Base-by-base conservation (phyloP, 2,888 invertebrate genomes). In the Drosophila paramelanica region DNA sequence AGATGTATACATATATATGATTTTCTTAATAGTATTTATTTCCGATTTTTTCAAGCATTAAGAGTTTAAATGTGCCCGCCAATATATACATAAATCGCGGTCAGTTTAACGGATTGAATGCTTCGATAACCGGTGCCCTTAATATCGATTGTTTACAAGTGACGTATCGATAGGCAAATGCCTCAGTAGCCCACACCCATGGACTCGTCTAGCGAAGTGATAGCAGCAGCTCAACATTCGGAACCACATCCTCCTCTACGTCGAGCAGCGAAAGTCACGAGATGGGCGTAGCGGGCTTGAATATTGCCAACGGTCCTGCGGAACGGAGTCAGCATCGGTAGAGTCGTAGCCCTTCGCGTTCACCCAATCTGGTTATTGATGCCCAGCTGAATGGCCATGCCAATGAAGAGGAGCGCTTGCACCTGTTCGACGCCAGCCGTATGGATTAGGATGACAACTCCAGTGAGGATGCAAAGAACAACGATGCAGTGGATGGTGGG, bases 151-250 rank as follows among this genome's bases (percentile, higher is more conserved):
- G 17, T 17, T 17, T 17, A 17, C 17, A 17, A 17, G 17, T 17
- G 17, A 17, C 17, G 17, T 17, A 17, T 17, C 17, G 17, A 17
- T 17, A 17, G 68, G 49, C 89, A 73, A 78, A 86, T 67, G 74
- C 74, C 78, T 0, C 87, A 45, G 7, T 89, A 86, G 46, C 90
- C 91, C 5, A 91, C 89, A 2, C 90, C 91, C 5, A 91, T 91
- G 91, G 92, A 91, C 61, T 91, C 91, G 0, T 89, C 92, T 2
- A 94, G 93, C 76, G 92, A 93, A 93, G 93, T 88, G 94, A 94
- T 69, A 93, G 93, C 68, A 91, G 91, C 64, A 92, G 93, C 89
- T 93, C 93, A 50, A 94, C 93, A 67, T 93, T 93, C 45, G 93
- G 92, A 51, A 91, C 91, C 14, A 93, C 93, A 11, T 90, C 91